Base-by-base conservation (phyloP, 2,888 invertebrate genomes). In the Dryobotodes eremita region DNA sequence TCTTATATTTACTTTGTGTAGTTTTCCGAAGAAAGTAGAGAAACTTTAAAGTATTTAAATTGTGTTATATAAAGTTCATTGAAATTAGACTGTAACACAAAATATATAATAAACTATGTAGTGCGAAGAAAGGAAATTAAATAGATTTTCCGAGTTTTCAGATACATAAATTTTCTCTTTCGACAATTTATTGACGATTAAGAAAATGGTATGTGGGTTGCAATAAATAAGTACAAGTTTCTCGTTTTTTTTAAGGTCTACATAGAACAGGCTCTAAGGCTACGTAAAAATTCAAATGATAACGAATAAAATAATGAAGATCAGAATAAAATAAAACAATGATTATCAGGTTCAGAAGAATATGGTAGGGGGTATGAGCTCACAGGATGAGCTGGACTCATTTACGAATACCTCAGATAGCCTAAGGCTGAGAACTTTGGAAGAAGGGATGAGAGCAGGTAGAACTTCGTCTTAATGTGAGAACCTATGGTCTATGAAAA, bases 51-150 rank as follows among this genome's bases (percentile, higher is more conserved):
- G n/a, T 50, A 59, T 62, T 80, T 70, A 1, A 61, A 53, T 57
- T n/a, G 59, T 50, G 20, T 61, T 62, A 46, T 0, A 20, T 71
- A 15, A 48, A 77, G 84, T 65, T 83, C 57, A 78, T 71, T 77
- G 70, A 83, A 78, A 66, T 61, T 66, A 59, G 6, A 55, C 11
- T 42, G 26, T 55, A 36, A 13, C 13, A n/a, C 10, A 15, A 79
- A 31, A 36, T 7, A 59, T 53, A 4, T 13, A 26, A 36, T 42
- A 26, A 71, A 50, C 26, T 53, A 15, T 46, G 7, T 53, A 17
- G 26, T 4, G 5, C 57, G 42, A 50, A 17, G 0, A 50, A 17
- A 0, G 6, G 0, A 48, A 70, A 55, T 23, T 23, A 20, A 13
- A 26, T 26, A 7, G 1, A 0, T 31, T 66, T 66, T 15, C 8